These are phyloP conservation scores for Alca torda DNA, from an alignment of 2,797 vertebrate genomes.

Conservation along the genomic window DNA sequence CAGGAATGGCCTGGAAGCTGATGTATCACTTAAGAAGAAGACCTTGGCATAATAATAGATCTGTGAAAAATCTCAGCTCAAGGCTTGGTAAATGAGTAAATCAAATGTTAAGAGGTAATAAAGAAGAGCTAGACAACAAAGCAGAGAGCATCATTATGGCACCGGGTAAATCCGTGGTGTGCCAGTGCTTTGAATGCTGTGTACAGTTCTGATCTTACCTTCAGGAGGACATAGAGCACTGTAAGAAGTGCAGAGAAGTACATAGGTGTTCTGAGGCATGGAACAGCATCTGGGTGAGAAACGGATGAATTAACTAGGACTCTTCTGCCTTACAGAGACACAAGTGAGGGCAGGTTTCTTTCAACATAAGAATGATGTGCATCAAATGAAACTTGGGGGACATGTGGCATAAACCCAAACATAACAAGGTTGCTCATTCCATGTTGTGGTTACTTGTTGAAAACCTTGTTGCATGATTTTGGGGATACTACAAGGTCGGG, in stretches of 20 bases:
- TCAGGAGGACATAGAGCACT: not conserved
- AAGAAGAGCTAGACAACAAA: not conserved
- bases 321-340: not conserved
- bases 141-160: not conserved
- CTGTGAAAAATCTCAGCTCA: not conserved
- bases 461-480: not conserved
- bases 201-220: not conserved
- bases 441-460: not conserved
- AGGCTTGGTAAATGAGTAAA: not conserved
- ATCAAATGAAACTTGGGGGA: not conserved
- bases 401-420: not conserved
- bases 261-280: not conserved
- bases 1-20: not conserved
- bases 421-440: not conserved
- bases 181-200: not conserved
- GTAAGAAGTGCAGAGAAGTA: not conserved
- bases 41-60: not conserved
- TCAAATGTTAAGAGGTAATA: not conserved
- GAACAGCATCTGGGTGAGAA: not conserved
- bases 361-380: not conserved
- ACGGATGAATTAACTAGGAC: not conserved
- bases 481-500: not conserved
- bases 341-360: not conserved
- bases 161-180: accelerated
- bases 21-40: not conserved